phyloP scores from a whole-genome alignment of 2,888 invertebrate species.

The Cistogaster globosa region DNA sequence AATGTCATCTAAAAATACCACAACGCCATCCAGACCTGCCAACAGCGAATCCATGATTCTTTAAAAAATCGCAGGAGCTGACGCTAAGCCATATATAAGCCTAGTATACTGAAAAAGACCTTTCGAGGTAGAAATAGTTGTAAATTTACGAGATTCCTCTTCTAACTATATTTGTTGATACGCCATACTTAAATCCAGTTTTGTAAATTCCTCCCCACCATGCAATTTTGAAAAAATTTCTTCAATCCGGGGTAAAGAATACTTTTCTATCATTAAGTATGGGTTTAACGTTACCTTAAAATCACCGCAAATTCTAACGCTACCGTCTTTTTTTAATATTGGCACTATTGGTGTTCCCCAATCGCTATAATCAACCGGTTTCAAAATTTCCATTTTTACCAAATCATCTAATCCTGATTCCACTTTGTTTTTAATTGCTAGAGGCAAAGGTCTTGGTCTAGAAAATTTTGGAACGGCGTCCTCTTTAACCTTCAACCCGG shows the following conservation, averaged over 20 bases:
- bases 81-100: constrained; percentile 78
- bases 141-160: constrained; percentile 73
- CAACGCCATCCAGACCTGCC: constrained; percentile 73
- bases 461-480: constrained; percentile 58
- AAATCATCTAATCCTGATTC: constrained; percentile 55
- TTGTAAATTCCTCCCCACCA: constrained; percentile 59
- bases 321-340: constrained; percentile 77
- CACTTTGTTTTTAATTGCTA: constrained; percentile 54
- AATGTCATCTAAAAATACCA: constrained; percentile 74
- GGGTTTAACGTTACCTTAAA: constrained; percentile 73
- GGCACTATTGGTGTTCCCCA: constrained; percentile 80
- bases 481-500: constrained; percentile 58
- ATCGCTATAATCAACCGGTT: constrained; percentile 61
- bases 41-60: constrained; percentile 74
- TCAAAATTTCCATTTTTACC: constrained; percentile 50
- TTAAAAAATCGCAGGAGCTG: constrained; percentile 79
- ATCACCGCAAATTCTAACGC: constrained; percentile 69
- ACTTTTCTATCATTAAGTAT: constrained; percentile 66
- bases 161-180: constrained; percentile 79
- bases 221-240: constrained; percentile 71
- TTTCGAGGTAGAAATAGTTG: constrained; percentile 75
- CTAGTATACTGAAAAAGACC: constrained; percentile 67
- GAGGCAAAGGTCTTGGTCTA: constrained; percentile 55
- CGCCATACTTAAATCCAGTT: constrained; percentile 77
- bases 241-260: constrained; percentile 74